Evolutionary conservation across 2,797 vertebrate genomes (phyloP).

Genomic region (Synanceia verrucosa): DNA sequence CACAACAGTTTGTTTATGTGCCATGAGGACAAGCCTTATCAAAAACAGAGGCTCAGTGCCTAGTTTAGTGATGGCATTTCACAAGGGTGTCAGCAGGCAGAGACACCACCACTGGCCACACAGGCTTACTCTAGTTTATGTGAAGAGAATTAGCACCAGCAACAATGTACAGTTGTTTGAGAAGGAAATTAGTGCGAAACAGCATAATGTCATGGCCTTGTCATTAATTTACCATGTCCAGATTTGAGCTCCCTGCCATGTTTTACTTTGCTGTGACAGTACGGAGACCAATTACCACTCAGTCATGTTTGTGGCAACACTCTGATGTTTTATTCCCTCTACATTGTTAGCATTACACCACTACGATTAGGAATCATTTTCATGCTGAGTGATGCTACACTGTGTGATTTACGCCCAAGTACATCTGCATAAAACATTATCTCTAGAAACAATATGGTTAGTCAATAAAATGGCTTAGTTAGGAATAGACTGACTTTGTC

Average conservation of each 20-base stretch:
- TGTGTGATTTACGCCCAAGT: neutral
- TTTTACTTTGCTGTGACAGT: neutral
- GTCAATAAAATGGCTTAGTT: no score
- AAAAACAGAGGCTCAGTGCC: conserved; percentile 7
- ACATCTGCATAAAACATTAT: no score
- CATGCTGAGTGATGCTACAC: neutral
- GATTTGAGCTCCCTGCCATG: neutral
- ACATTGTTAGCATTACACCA: neutral
- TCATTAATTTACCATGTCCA: neutral
- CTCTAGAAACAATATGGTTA: no score
- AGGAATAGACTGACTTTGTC: no score
- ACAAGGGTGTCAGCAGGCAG: conserved; percentile 3
- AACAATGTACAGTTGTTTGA: neutral
- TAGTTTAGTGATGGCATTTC: conserved; percentile 9
- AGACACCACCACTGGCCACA: neutral
- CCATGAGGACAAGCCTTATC: conserved; percentile 11
- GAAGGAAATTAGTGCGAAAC: neutral
- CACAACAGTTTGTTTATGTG: conserved; percentile 12
- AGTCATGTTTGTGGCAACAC: neutral
- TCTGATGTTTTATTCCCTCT: neutral
- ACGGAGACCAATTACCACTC: neutral
- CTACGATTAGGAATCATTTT: neutral
- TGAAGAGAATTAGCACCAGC: neutral
- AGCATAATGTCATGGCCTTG: neutral
- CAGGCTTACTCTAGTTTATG: neutral